Evolutionary conservation across 2,113 vertebrate genomes (phyloP).

Genomic region (Chionis minor): DNA sequence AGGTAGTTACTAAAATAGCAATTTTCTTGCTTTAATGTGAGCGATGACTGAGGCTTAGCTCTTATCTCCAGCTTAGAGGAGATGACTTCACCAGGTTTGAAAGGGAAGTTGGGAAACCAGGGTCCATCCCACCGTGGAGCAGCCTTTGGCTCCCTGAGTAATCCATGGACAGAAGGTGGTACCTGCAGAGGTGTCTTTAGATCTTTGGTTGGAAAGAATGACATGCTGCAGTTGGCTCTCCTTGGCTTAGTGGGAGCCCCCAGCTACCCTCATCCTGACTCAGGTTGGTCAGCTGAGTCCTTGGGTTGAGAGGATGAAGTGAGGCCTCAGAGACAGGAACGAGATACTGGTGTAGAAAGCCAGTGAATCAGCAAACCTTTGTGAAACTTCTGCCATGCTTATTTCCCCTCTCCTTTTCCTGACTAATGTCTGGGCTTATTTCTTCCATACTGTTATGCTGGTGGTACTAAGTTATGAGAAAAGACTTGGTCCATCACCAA

Average conservation of each 20-base stretch:
- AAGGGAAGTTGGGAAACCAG: neutral
- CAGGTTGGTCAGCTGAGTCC: fast-evolving
- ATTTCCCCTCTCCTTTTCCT: neutral
- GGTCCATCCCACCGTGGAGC: neutral
- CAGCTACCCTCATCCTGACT: neutral
- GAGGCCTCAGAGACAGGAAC: neutral
- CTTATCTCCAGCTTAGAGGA: neutral
- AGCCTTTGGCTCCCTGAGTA: neutral
- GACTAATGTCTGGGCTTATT: neutral
- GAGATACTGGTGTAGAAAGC: neutral
- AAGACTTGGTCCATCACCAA: slow-evolving; percentile 72
- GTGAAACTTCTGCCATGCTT: neutral
- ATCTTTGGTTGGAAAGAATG: neutral
- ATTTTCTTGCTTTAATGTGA: neutral
- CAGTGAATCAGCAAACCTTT: neutral
- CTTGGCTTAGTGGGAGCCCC: neutral
- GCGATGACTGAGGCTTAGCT: neutral
- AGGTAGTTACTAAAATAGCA: neutral
- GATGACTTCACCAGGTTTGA: neutral
- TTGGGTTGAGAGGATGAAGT: neutral
- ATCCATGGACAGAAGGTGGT: neutral
- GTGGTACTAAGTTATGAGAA: slow-evolving; percentile 50
- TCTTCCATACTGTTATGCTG: neutral
- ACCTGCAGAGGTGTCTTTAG: neutral
- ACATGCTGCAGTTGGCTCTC: neutral